phyloP scores from a whole-genome alignment of 1,140 invertebrate genomes.

The Drosophila repletoides region DNA sequence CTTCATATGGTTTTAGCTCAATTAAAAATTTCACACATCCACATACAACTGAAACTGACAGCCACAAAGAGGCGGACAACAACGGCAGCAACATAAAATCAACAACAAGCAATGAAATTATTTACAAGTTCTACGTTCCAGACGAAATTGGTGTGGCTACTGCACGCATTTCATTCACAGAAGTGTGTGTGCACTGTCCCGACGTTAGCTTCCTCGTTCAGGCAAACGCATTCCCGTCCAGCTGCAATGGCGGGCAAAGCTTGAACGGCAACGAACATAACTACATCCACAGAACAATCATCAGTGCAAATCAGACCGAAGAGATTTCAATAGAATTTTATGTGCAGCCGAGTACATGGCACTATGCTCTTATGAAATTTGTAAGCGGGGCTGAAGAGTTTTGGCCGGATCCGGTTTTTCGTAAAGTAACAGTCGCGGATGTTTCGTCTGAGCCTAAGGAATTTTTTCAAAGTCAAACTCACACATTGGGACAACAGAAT shows the following conservation, averaged over 20 bases:
- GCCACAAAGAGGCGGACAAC: constrained; percentile 5
- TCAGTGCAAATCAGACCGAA: constrained; percentile 65
- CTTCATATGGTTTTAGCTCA: too few species aligned
- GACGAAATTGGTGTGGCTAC: constrained; percentile 63
- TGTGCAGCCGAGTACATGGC: constrained; percentile 84
- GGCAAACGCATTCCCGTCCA: constrained; percentile 63
- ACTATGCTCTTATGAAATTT: constrained; percentile 84
- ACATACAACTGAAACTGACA: constrained; percentile 13
- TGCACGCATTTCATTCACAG: constrained; percentile 54
- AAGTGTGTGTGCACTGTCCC: constrained; percentile 63
- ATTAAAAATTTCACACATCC: too few species aligned
- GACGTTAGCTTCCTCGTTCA: constrained; percentile 65
- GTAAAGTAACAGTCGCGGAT: not conserved
- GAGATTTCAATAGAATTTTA: constrained; percentile 83
- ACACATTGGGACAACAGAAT: constrained; percentile 12
- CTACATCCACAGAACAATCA: constrained; percentile 55
- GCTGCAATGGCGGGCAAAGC: not conserved
- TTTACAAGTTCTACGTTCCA: constrained; percentile 83
- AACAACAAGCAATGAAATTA: constrained; percentile 60
- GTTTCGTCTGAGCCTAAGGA: not conserved
- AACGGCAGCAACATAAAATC: not conserved
- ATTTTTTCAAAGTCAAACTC: constrained; percentile 5
- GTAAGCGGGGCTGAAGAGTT: constrained; percentile 27
- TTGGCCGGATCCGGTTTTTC: not conserved
- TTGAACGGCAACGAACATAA: constrained; percentile 43